Evolutionary conservation across 2,888 invertebrate genomes (phyloP), one percentile per base, ranked within the genome.

Genomic region (Ecliptopera silaceata): DNA sequence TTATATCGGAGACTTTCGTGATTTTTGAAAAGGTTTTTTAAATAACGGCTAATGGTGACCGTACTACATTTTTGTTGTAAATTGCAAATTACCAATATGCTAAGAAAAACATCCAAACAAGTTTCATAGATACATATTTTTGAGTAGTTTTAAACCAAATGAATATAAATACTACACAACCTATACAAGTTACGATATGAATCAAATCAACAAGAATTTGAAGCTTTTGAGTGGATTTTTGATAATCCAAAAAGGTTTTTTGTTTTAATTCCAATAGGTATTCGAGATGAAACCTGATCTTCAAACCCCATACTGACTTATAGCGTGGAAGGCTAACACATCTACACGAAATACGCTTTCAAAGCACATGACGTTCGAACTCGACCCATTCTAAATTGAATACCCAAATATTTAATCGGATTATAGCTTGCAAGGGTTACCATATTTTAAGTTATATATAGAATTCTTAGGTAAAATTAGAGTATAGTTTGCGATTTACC

Each of bases 341-440:
- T n/a, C n/a, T n/a, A n/a, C n/a, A 45, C 12, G 11, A 4, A 15
- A 17, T 32, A 22, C 17, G 15, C 42, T 18, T 32, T 39, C 12
- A 22, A 47, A 47, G 13, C 46, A 42, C n/a, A 36, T 45, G 32
- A 41, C 42, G 20, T 47, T 49, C 13, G 39, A 39, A 45, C 32
- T 32, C 17, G 47, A 38, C 41, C 39, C 51, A 43, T 20, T 38
- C 51, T 20, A 22, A 49, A 53, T 49, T 61, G 55, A 59, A 57
- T 20, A 62, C 60, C 64, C 67, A 55, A 66, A 70, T 70, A 53
- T 71, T 71, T 82, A 81, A 84, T 83, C 83, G 69, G 82, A 74
- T 84, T 83, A 82, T 11, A 62, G 47, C 67, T 68, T 60, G 66
- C 67, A 63, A 63, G 68, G 71, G 69, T 71, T 74, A 75, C 75